Evolutionary conservation across 2,113 vertebrate genomes (phyloP), one percentile per base, ranked within the genome.

Genomic region (Potamarius usumacintae): DNA sequence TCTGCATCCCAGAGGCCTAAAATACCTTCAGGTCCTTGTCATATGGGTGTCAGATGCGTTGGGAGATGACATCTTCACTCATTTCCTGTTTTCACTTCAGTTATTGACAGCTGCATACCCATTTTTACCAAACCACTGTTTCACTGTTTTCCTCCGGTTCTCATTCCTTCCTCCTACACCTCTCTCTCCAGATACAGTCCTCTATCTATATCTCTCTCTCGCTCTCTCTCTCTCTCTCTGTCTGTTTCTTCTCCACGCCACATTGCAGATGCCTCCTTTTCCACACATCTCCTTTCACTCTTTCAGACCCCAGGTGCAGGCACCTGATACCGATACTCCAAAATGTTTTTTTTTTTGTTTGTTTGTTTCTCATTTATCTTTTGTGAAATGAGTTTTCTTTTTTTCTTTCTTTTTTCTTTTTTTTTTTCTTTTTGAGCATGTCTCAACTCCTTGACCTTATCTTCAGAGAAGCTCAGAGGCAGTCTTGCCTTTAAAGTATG

Each of bases 11-110:
- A 6, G 27, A 69, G 84, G 77, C 85, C 81, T 55, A 77, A 84
- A 82, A 88, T 87, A 85, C 84, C 71, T 88, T 86, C 88, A 90
- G 78, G 83, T 85, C 89, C 63, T 87, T 34, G 58, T 83, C 76
- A 74, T 48, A 80, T 69, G 82, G 79, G 84, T 91, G 62, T 91
- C 90, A 89, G 91, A 88, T 86, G 87, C 85, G n/a, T 57, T 71
- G 85, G 90, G 87, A 91, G 88, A 84, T 57, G 83, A 74, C 83
- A 88, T 94, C 67, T 86, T 90, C 83, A 84, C 92, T 93, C 90
- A 86, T 93, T 94, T 95, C 92, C 93, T 93, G 94, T 95, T 96
- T 95, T 95, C 94, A 92, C 89, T 94, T 95, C 93, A 93, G 84
- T 89, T 93, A 91, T 86, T 90, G 84, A 93, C 94, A 95, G 94